These are phyloP conservation scores for Anoplopoma fimbria DNA, from an alignment of 2,113 vertebrate genomes.

Conservation along the genomic window DNA sequence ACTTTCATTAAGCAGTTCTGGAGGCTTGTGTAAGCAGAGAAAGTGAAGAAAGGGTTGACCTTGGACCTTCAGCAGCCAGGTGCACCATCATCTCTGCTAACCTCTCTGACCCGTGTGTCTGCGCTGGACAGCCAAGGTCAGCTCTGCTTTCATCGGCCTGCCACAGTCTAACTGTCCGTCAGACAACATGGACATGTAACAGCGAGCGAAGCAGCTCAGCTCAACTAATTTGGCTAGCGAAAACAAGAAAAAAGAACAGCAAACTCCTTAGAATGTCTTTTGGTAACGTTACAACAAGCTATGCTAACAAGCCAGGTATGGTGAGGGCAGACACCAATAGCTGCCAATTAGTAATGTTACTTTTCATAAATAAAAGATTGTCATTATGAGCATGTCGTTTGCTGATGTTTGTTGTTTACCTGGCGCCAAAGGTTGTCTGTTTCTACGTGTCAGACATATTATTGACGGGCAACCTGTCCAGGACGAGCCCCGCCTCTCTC, in stretches of 20 bases:
- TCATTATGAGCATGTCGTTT: not conserved
- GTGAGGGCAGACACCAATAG: no score
- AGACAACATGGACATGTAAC: not conserved
- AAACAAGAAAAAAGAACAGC: no score
- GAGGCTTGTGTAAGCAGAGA: not conserved
- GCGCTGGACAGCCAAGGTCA: slow-evolving; percentile 7
- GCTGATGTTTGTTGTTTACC: not conserved
- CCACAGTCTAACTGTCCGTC: slow-evolving; percentile 10
- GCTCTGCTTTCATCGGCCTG: slow-evolving; percentile 13
- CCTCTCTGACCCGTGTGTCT: slow-evolving; percentile 18
- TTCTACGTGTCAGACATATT: not conserved
- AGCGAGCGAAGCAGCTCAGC: not conserved
- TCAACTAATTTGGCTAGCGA: no score
- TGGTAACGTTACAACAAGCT: no score
- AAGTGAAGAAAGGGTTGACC: slow-evolving; percentile 1
- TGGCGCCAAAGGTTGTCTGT: not conserved
- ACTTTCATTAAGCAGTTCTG: not conserved
- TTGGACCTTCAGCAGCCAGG: slow-evolving; percentile 9
- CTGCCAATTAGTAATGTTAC: no score
- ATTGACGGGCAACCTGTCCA: not conserved
- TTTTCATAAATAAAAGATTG: not conserved
- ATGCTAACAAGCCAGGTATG: no score
- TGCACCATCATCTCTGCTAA: slow-evolving; percentile 12
- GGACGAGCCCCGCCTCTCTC: not conserved
- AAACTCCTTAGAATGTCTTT: no score